Evolutionary conservation across 2,888 invertebrate genomes (phyloP).

Genomic region (Galerucella calmariensis): DNA sequence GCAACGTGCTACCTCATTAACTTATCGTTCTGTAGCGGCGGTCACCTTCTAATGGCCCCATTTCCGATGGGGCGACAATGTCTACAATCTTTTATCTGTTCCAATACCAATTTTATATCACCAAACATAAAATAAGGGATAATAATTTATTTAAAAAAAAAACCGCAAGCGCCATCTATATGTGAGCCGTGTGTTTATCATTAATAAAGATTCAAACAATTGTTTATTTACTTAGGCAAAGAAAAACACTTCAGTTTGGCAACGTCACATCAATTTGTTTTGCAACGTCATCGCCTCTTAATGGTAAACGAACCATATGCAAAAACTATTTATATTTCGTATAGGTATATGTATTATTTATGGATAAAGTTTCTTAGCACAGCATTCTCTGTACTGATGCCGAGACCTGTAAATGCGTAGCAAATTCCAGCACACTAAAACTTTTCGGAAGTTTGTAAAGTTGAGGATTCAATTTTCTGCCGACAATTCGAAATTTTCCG

Average conservation of each 20-base stretch:
- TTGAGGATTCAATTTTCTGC: constrained; percentile 32
- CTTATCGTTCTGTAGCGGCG: constrained; percentile 25
- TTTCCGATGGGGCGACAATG: constrained; percentile 33
- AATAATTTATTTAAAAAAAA: background rate
- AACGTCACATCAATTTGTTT: too few relatives aligned
- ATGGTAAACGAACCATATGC: background rate
- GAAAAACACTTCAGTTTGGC: too few relatives aligned
- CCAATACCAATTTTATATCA: background rate
- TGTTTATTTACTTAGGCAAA: too few relatives aligned
- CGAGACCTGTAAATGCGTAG: background rate
- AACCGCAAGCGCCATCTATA: background rate
- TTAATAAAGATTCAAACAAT: too few relatives aligned
- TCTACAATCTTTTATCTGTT: constrained; percentile 7
- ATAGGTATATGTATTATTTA: background rate
- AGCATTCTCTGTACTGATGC: background rate
- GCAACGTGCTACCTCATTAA: constrained; percentile 45
- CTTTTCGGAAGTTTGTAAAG: constrained; percentile 18
- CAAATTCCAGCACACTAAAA: constrained; percentile 19
- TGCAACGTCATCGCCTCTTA: too few relatives aligned
- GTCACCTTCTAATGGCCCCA: constrained; percentile 38
- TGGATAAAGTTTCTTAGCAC: background rate
- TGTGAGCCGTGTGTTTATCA: too few relatives aligned
- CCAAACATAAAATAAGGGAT: background rate
- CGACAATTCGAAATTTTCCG: constrained; percentile 30
- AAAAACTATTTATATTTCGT: background rate